Conservation (phyloP, 2,888 invertebrate genomes). For the Tipula confusa region DNA sequence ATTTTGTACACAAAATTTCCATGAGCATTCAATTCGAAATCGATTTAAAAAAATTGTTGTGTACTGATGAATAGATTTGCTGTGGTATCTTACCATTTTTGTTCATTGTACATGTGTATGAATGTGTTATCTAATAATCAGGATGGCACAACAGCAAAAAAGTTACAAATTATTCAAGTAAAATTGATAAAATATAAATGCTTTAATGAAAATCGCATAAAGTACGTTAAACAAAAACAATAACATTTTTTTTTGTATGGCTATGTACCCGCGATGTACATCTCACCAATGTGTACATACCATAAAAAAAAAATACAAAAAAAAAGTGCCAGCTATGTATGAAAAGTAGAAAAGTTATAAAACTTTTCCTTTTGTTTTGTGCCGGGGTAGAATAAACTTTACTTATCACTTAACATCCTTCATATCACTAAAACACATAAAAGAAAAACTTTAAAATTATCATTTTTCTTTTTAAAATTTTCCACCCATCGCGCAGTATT, state of each 20-base stretch:
- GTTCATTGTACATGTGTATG: background rate
- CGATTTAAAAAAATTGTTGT: background rate
- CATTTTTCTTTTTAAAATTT: constrained; percentile 25
- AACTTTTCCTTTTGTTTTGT: background rate
- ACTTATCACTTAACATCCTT: constrained; percentile 12
- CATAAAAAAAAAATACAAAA: too few species aligned
- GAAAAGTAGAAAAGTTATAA: background rate
- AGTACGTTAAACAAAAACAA: background rate
- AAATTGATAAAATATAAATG: background rate
- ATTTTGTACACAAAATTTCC: background rate
- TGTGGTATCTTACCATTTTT: background rate
- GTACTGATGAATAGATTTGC: background rate
- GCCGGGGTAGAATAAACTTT: background rate
- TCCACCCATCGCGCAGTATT: background rate
- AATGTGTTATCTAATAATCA: background rate
- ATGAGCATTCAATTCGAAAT: background rate
- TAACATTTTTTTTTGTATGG: background rate
- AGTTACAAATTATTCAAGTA: background rate
- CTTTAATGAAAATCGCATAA: background rate
- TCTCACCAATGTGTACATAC: too few species aligned
- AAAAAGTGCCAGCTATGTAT: background rate
- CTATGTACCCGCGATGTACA: background rate
- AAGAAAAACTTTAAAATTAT: constrained; percentile 25
- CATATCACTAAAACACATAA: constrained; percentile 17
- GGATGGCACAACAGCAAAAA: background rate